A percentile compares a stretch with the other conserved stretches of the same genome.
These are phyloP conservation scores for Tryphoninae sp. DNA, from an alignment of 2,888 invertebrate genomes.

Conservation along the genomic window DNA sequence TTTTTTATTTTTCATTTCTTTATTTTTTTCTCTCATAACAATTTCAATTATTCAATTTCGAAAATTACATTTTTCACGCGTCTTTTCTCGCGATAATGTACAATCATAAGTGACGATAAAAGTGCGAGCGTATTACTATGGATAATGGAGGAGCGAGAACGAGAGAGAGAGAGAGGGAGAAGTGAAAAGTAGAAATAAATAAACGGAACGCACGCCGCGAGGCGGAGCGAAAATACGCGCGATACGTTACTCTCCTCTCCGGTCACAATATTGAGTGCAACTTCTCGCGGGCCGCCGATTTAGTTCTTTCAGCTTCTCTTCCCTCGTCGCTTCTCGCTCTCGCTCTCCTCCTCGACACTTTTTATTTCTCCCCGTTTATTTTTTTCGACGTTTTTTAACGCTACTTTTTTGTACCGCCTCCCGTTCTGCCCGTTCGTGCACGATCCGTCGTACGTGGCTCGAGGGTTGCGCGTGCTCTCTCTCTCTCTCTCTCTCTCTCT, in stretches of 20 bases:
- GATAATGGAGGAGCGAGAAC: conserved; percentile 18
- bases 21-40: not conserved
- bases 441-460: conserved; percentile 40
- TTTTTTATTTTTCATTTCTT: not conserved
- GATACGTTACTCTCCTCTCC: conserved; percentile 75
- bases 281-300: conserved; percentile 72
- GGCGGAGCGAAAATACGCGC: conserved; percentile 70
- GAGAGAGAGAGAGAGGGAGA: conserved; percentile 44
- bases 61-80: not conserved
- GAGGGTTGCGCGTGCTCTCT: not conserved
- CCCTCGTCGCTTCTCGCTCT: conserved; percentile 1
- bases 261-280: conserved; percentile 80
- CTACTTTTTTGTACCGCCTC: conserved; percentile 39
- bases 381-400: conserved; percentile 4
- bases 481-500: too few species aligned
- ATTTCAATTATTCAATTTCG: conserved; percentile 15
- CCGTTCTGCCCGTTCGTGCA: conserved; percentile 23
- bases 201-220: conserved; percentile 36
- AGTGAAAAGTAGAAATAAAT: conserved; percentile 32
- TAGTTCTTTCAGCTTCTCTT: conserved; percentile 65
- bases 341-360: conserved; percentile 20
- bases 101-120: not conserved
- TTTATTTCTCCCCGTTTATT: conserved; percentile 27
- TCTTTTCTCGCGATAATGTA: not conserved
- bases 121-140: conserved; percentile 11